phyloP scores from a whole-genome alignment of 2,888 invertebrate genomes.

The Protophormia terraenovae region DNA sequence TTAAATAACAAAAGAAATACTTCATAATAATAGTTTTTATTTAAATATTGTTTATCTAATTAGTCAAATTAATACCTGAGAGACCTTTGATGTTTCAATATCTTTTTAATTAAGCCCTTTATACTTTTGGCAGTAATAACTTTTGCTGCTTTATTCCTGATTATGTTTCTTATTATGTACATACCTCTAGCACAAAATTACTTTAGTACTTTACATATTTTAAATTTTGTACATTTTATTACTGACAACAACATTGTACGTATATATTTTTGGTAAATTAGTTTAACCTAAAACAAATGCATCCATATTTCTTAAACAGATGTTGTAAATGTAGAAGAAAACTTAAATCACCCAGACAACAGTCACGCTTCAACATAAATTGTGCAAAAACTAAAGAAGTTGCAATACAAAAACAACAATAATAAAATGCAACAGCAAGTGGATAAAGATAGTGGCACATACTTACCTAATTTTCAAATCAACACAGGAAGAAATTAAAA shows the following conservation, averaged over 20 bases:
- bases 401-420: conserved; percentile 1
- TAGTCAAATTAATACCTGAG: background rate
- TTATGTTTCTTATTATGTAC: no score
- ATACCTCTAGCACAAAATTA: no score
- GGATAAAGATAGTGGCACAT: background rate
- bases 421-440: background rate
- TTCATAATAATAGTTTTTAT: no score
- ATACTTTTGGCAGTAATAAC: background rate
- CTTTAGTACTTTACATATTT: background rate
- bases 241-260: background rate
- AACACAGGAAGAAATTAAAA: background rate
- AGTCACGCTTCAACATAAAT: conserved; percentile 55
- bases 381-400: conserved; percentile 32
- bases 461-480: background rate
- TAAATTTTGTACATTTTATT: background rate
- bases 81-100: background rate
- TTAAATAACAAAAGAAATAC: no score
- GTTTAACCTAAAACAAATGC: conserved; percentile 33
- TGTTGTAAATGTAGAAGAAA: conserved; percentile 24
- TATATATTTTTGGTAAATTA: conserved; percentile 1
- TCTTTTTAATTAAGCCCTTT: background rate
- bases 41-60: no score
- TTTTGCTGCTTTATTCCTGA: background rate
- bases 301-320: conserved; percentile 35
- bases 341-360: conserved; percentile 40